A percentile compares a stretch with the other conserved stretches of the same genome.
Conservation (phyloP, 2,888 invertebrate species). For the Conomelus anceps region DNA sequence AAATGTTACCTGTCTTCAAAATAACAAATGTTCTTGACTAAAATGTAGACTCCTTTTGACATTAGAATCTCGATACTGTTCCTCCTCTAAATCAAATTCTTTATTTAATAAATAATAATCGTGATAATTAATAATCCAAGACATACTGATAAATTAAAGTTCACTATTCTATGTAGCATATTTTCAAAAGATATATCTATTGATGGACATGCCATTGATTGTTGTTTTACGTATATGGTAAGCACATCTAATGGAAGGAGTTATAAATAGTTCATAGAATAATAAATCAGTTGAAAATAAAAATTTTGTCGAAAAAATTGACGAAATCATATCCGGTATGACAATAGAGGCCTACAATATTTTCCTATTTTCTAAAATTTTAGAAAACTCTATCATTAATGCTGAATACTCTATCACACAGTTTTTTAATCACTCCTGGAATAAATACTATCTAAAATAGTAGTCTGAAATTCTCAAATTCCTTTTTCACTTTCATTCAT, state of each 20-base stretch:
- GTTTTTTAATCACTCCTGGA: background rate
- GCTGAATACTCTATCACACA: background rate
- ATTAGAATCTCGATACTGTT: background rate
- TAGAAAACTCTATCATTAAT: background rate
- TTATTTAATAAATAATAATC: background rate
- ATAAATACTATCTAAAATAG: background rate
- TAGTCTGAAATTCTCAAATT: conserved; percentile 2
- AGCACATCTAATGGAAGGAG: background rate
- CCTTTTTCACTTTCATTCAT: background rate
- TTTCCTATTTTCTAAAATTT: background rate
- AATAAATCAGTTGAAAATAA: too few species aligned
- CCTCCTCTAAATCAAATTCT: background rate
- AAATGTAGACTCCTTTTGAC: too few species aligned
- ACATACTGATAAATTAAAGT: too few species aligned
- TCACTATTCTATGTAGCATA: too few species aligned
- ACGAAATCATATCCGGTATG: background rate
- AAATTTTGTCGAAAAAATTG: background rate
- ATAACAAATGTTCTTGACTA: background rate
- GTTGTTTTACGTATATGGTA: background rate
- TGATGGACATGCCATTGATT: background rate
- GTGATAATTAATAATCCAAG: background rate
- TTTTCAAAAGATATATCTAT: background rate
- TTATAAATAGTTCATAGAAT: background rate
- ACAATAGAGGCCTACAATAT: background rate
- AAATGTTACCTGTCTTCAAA: background rate